Percentiles rank a stretch among this genome's conserved stretches.
phyloP scores from a whole-genome alignment of 2,797 vertebrate genomes.

The Gallirallus australis region DNA sequence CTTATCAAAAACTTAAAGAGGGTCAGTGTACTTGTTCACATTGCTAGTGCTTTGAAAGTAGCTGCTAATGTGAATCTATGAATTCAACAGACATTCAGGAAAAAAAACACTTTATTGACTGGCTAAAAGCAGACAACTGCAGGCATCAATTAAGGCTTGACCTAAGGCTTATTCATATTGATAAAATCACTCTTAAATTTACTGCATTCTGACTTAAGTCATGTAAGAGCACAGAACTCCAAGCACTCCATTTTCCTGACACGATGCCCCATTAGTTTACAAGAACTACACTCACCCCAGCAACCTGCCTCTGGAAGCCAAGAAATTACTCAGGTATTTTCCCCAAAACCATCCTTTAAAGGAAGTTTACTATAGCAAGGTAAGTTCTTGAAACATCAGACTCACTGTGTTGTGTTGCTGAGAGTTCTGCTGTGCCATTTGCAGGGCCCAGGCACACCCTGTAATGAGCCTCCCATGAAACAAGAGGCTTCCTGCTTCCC shows the following conservation, averaged over 20 bases:
- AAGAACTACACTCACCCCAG: too few species aligned
- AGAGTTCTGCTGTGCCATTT: accelerated
- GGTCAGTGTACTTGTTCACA: neutral
- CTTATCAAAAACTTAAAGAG: neutral
- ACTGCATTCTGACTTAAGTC: neutral
- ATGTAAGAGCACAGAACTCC: neutral
- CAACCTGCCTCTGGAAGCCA: neutral
- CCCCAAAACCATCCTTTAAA: neutral
- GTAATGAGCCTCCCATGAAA: accelerated
- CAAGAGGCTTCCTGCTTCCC: neutral
- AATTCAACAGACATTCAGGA: neutral
- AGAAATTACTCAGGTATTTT: neutral
- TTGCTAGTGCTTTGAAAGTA: neutral
- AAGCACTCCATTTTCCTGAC: accelerated
- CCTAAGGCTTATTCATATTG: neutral
- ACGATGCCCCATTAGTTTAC: too few species aligned
- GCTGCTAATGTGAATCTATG: neutral
- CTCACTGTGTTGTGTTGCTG: neutral
- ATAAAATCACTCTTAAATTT: neutral
- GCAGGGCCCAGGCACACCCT: accelerated
- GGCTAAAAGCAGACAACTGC: neutral
- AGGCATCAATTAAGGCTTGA: neutral
- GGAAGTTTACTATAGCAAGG: neutral
- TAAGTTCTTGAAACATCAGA: neutral
- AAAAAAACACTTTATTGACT: neutral